A percentile compares a stretch with the other conserved stretches of the same genome.
phyloP scores from a whole-genome alignment of 2,888 invertebrate species.

The Tetragnatha montana region DNA sequence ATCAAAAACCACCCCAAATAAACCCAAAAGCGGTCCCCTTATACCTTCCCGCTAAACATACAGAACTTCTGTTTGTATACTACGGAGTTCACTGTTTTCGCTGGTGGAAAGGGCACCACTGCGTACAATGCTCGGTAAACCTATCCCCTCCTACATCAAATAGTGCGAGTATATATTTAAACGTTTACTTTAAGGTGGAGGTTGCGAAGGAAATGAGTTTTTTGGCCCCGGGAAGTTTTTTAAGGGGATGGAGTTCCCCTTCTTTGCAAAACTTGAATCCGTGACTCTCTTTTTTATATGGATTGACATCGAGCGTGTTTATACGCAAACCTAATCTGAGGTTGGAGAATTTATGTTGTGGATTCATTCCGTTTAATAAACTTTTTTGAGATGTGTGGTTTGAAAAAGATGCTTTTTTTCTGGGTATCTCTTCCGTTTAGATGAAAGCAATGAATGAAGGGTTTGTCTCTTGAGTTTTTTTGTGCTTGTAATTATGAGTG shows the following conservation, averaged over 20 bases:
- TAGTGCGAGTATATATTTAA: not conserved
- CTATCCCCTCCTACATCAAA: not conserved
- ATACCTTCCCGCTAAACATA: not conserved
- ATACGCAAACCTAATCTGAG: not conserved
- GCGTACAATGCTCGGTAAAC: not conserved
- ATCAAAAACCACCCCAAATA: not conserved
- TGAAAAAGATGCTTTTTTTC: not conserved
- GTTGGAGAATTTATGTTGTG: not conserved
- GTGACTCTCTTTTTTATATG: not conserved
- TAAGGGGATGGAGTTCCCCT: not conserved
- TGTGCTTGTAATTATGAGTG: not conserved
- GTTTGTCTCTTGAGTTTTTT: conserved; percentile 12
- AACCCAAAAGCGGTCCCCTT: not conserved
- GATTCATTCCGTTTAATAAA: conserved; percentile 51
- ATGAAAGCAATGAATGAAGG: conserved; percentile 30
- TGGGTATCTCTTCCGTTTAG: conserved; percentile 28
- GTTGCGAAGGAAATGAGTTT: not conserved
- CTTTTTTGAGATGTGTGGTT: not conserved
- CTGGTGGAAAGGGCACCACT: not conserved
- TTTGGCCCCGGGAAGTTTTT: conserved; percentile 11
- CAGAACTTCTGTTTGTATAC: not conserved
- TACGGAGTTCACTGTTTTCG: not conserved
- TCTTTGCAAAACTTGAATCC: not conserved
- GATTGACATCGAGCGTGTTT: conserved; percentile 2
- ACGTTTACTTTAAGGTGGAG: not conserved